A percentile compares a stretch with the other conserved stretches of the same genome.
These are phyloP conservation scores for Phalacrocorax pelagicus DNA, from an alignment of 2,113 vertebrate genomes.

Conservation along the genomic window DNA sequence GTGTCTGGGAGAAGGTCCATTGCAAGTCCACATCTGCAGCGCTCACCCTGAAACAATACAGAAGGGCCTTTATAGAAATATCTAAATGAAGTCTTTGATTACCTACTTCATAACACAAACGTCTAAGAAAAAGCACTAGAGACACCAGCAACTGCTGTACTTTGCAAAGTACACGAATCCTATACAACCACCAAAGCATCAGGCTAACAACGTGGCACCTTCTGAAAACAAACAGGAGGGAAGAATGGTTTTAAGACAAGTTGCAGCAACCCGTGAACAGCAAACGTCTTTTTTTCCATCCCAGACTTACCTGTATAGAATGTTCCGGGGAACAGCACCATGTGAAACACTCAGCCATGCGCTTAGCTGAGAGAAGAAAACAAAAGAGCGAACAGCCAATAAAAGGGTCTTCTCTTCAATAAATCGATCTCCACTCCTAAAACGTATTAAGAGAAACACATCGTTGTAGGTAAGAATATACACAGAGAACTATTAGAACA, in stretches of 20 bases:
- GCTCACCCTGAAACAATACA: constrained; percentile 85
- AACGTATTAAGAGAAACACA: neutral
- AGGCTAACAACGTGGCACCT: neutral
- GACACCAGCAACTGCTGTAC: neutral
- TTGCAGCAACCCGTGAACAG: neutral
- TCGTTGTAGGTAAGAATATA: neutral
- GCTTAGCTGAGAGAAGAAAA: constrained; percentile 98
- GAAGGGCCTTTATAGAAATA: neutral
- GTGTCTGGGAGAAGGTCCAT: constrained; percentile 93
- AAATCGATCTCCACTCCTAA: constrained; percentile 91
- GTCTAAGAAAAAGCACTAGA: neutral
- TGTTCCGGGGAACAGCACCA: constrained; percentile 96
- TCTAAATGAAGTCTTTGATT: neutral
- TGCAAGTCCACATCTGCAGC: constrained; percentile 92
- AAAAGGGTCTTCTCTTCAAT: constrained; percentile 96
- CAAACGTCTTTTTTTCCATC: neutral
- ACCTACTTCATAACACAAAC: neutral
- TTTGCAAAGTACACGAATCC: neutral
- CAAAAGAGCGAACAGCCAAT: constrained; percentile 94
- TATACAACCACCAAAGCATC: neutral
- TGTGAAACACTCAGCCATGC: constrained; percentile 98
- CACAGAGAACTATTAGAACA: neutral
- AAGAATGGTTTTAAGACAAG: neutral
- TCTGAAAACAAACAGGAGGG: neutral
- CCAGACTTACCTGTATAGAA: constrained; percentile 89